Conservation (phyloP, 2,888 invertebrate genomes). For the Drosophila suboccidentalis region DNA sequence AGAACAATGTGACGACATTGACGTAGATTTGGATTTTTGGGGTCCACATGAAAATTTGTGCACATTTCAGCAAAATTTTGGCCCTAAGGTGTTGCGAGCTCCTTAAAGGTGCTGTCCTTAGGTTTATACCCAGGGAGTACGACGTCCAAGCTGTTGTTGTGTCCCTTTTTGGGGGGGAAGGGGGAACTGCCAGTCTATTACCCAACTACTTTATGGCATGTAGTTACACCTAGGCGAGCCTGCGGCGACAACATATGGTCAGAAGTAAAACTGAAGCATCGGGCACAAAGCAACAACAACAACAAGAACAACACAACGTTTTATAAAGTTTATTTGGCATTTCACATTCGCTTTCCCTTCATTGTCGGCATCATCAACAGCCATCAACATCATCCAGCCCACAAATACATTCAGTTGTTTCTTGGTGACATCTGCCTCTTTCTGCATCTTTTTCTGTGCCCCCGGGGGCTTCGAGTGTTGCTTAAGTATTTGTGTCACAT, state of each 20-base stretch:
- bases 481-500: constrained; percentile 82
- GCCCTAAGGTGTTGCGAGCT: constrained; percentile 70
- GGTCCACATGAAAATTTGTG: constrained; percentile 77
- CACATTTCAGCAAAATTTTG: constrained; percentile 79
- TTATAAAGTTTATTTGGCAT: constrained; percentile 74
- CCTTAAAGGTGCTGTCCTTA: constrained; percentile 55
- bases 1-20: constrained; percentile 78
- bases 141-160: constrained; percentile 18
- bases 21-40: constrained; percentile 70
- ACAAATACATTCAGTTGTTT: constrained; percentile 18
- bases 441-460: not conserved
- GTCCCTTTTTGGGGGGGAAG: constrained; percentile 53
- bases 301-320: constrained; percentile 29
- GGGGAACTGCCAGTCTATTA: constrained; percentile 67
- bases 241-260: constrained; percentile 79
- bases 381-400: constrained; percentile 63
- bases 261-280: constrained; percentile 31
- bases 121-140: not conserved
- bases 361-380: constrained; percentile 73
- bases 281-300: not conserved
- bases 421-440: constrained; percentile 67
- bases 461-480: constrained; percentile 52
- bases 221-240: constrained; percentile 77
- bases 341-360: constrained; percentile 48
- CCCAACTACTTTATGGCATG: constrained; percentile 79